Conservation (phyloP, 2,113 vertebrate genomes). For the Delphinus delphis region DNA sequence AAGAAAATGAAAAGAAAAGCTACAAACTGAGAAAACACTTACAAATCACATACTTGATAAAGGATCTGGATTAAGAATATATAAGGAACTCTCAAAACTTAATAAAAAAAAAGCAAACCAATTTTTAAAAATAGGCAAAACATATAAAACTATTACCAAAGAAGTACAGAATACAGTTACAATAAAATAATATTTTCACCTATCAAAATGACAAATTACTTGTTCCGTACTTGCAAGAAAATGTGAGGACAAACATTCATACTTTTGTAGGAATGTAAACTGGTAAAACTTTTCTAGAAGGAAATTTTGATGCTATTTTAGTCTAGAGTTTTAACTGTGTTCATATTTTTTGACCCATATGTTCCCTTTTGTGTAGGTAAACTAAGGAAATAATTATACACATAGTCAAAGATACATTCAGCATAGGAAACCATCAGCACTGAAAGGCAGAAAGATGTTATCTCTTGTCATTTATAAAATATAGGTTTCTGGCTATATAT, state of each 20-base stretch:
- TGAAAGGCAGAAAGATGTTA: neutral
- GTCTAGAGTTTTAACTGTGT: neutral
- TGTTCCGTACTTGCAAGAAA: neutral
- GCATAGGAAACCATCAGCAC: neutral
- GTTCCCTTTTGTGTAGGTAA: neutral
- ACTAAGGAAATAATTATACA: neutral
- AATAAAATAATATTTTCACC: slow-evolving; percentile 30
- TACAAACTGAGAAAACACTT: neutral
- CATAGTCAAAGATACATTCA: neutral
- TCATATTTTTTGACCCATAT: neutral
- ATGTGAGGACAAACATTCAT: neutral
- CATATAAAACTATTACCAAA: slow-evolving; percentile 18
- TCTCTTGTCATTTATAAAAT: neutral
- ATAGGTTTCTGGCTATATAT: neutral
- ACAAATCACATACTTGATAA: neutral
- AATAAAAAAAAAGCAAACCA: neutral
- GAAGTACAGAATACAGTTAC: neutral
- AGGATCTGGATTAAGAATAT: neutral
- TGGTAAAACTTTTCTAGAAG: neutral
- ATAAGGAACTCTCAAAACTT: neutral
- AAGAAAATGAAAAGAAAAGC: neutral
- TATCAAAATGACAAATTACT: slow-evolving; percentile 20
- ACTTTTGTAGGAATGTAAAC: neutral
- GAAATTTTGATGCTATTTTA: neutral
- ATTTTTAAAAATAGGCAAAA: neutral